Percentiles rank a stretch among this genome's conserved stretches.
These are phyloP conservation scores for Eulemur macaco DNA, from an alignment of 2,113 vertebrate species.

Conservation along the genomic window DNA sequence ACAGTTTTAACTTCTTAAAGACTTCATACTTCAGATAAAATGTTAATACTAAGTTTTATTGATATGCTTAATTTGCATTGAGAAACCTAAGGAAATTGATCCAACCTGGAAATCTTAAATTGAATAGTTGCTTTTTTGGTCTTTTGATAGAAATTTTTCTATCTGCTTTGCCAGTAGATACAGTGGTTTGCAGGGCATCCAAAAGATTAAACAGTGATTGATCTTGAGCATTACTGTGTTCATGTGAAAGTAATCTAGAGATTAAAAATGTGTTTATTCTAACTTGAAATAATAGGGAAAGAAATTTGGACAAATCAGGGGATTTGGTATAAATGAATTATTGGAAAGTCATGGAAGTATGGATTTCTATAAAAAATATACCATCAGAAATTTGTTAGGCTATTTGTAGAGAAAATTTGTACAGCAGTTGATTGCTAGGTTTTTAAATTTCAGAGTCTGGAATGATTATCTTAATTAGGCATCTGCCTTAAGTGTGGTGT, in stretches of 20 bases:
- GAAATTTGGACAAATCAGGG: neutral
- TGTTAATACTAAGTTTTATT: neutral
- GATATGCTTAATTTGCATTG: neutral
- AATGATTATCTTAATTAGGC: neutral
- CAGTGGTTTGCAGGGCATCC: neutral
- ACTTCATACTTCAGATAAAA: neutral
- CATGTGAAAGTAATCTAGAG: neutral
- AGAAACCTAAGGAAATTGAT: neutral
- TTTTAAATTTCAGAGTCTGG: neutral
- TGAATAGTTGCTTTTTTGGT: neutral
- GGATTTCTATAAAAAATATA: constrained; percentile 7
- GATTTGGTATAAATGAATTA: neutral
- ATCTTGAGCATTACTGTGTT: neutral
- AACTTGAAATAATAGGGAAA: constrained; percentile 15
- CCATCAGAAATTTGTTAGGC: neutral
- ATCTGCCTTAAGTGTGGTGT: neutral
- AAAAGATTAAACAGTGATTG: neutral
- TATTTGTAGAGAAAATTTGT: neutral
- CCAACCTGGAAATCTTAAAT: neutral
- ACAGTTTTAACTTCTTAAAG: neutral
- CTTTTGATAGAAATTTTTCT: neutral
- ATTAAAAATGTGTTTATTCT: neutral
- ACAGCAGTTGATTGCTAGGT: neutral
- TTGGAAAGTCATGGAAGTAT: neutral
- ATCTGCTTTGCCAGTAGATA: neutral